Base-by-base conservation (phyloP, 2,888 invertebrate genomes). In the Lepidochitona cinerea region DNA sequence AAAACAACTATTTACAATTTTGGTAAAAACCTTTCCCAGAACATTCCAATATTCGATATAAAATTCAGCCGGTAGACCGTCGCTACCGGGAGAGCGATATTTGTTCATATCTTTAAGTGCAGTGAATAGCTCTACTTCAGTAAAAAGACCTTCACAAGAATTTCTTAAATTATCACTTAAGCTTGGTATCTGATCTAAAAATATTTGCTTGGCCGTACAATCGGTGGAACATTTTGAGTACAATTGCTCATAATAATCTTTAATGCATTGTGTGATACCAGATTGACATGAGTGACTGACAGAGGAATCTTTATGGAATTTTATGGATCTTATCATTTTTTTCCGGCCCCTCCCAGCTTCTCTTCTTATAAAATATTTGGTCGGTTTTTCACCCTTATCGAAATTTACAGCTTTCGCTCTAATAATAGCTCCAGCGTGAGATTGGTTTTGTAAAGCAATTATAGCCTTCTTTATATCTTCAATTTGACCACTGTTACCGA, bases 1-100 rank as follows among this genome's bases (percentile, higher is more conserved):
- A 71, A 72, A 75, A 70, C 59, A 66, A 14, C 70, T 36, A 37
- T 73, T 29, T 32, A 71, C n/a, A n/a, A n/a, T n/a, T n/a, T n/a
- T n/a, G n/a, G n/a, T n/a, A n/a, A n/a, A n/a, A n/a, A n/a, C n/a
- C n/a, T n/a, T n/a, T n/a, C n/a, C n/a, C n/a, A n/a, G n/a, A n/a
- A n/a, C n/a, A n/a, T n/a, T n/a, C n/a, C 32, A n/a, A 75, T 32
- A 52, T 72, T 52, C n/a, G n/a, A n/a, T n/a, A n/a, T n/a, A n/a
- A n/a, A n/a, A n/a, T n/a, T n/a, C n/a, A n/a, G n/a, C n/a, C n/a
- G n/a, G n/a, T n/a, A n/a, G n/a, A n/a, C n/a, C n/a, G n/a, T n/a
- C n/a, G n/a, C n/a, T n/a, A n/a, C n/a, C n/a, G n/a, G n/a, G n/a
- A n/a, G n/a, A n/a, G n/a, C n/a, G n/a, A n/a, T n/a, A n/a, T n/a